These are phyloP conservation scores for Bradypodion ventrale DNA, from an alignment of 2,797 vertebrate genomes.

Conservation along the genomic window DNA sequence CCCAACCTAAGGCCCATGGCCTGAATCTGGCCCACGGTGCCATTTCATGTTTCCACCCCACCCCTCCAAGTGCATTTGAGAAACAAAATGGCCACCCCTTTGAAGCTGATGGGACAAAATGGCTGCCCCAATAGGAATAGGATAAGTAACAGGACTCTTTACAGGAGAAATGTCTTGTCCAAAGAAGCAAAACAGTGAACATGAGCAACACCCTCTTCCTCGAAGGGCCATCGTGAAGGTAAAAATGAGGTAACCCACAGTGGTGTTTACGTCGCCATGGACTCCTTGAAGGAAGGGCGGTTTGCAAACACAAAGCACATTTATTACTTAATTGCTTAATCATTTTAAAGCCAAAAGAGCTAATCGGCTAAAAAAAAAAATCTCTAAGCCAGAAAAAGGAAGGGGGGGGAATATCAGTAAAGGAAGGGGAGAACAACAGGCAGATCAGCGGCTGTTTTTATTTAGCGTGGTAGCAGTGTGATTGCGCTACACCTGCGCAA, in stretches of 20 bases:
- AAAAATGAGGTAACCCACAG: neutral
- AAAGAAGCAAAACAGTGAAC: no score
- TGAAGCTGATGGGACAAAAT: no score
- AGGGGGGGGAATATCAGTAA: neutral
- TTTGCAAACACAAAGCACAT: neutral
- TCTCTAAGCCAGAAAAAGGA: neutral
- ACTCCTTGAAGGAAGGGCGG: slow-evolving; percentile 1
- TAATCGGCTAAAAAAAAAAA: slow-evolving; percentile 1
- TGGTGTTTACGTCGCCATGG: neutral
- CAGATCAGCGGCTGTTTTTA: slow-evolving; percentile 45
- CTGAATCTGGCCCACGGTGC: no score
- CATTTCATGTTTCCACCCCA: no score
- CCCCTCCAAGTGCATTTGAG: no score
- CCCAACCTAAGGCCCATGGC: no score
- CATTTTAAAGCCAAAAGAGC: slow-evolving; percentile 19
- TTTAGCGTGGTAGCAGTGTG: slow-evolving; percentile 41
- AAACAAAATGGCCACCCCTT: no score
- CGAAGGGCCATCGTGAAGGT: no score
- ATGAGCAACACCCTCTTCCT: no score
- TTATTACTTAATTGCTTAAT: slow-evolving; percentile 35
- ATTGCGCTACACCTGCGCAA: neutral
- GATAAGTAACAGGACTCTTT: no score
- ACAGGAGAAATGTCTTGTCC: no score
- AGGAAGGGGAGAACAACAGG: neutral
- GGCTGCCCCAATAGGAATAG: no score